Conservation (phyloP, 2,113 vertebrate species). For the Pelmatolapia mariae region DNA sequence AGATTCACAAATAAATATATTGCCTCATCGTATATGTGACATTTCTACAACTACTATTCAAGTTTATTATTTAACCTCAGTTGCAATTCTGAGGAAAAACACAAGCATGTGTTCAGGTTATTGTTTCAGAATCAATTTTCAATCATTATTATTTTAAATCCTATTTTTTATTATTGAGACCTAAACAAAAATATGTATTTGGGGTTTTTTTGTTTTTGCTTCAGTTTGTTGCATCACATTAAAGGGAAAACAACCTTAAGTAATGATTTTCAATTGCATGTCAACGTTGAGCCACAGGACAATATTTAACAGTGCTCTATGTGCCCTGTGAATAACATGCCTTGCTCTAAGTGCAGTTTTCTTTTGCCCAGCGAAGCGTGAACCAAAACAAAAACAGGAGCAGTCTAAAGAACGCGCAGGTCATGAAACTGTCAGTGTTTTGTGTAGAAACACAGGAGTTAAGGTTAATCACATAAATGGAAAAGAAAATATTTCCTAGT, state of each 20-base stretch:
- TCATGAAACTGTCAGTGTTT: not conserved
- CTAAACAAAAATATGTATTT: not conserved
- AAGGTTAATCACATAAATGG: not conserved
- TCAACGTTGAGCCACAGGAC: not conserved
- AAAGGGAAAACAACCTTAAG: not conserved
- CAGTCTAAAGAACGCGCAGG: not conserved
- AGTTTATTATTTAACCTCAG: not conserved
- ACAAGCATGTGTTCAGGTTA: not conserved
- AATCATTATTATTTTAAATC: not conserved
- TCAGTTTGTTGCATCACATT: not conserved
- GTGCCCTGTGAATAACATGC: not conserved
- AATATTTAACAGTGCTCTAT: not conserved
- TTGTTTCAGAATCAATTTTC: not conserved
- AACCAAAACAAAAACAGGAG: not conserved
- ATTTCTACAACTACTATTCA: not conserved
- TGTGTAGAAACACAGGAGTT: not conserved
- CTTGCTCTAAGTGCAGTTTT: not conserved
- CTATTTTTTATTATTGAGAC: not conserved
- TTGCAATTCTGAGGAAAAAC: not conserved
- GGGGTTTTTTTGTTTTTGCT: fast-evolving
- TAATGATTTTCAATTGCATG: not conserved
- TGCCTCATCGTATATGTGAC: not conserved
- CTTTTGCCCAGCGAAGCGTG: not conserved
- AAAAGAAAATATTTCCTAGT: slow-evolving; percentile 17
- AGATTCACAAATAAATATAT: not conserved